phyloP scores from a whole-genome alignment of 2,888 invertebrate genomes.

The Cephus rjabovi region DNA sequence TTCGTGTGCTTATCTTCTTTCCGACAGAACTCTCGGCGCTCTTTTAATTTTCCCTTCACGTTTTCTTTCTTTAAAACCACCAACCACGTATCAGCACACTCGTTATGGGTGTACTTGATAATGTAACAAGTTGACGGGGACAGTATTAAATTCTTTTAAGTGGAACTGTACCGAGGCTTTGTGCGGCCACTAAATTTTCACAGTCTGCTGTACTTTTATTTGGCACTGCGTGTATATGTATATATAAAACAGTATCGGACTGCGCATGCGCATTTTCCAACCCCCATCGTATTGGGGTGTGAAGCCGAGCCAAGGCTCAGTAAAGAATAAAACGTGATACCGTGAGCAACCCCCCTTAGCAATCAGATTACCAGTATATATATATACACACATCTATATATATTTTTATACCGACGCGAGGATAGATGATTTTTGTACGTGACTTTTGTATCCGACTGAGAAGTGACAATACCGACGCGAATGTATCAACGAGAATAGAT shows the following conservation, averaged over 20 bases:
- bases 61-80: not conserved
- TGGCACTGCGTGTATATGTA: not conserved
- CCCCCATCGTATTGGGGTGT: constrained; percentile 31
- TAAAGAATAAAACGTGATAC: constrained; percentile 46
- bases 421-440: constrained; percentile 4
- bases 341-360: constrained; percentile 20
- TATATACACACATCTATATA: not conserved
- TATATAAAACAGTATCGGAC: not conserved
- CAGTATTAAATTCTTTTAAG: not conserved
- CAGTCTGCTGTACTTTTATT: constrained; percentile 7
- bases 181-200: not conserved
- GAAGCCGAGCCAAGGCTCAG: constrained; percentile 46
- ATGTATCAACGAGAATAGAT: constrained; percentile 23
- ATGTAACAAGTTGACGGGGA: not conserved
- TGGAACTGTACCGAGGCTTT: not conserved
- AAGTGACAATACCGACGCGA: constrained; percentile 12
- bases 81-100: not conserved
- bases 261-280: constrained; percentile 37
- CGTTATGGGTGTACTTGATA: not conserved
- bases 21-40: not conserved
- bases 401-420: constrained; percentile 2
- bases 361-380: constrained; percentile 6
- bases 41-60: not conserved
- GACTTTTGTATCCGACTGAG: constrained; percentile 2
- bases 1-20: not conserved